These are phyloP conservation scores for Aporrectodea caliginosa DNA, from an alignment of 1,140 invertebrate genomes.

Conservation along the genomic window DNA sequence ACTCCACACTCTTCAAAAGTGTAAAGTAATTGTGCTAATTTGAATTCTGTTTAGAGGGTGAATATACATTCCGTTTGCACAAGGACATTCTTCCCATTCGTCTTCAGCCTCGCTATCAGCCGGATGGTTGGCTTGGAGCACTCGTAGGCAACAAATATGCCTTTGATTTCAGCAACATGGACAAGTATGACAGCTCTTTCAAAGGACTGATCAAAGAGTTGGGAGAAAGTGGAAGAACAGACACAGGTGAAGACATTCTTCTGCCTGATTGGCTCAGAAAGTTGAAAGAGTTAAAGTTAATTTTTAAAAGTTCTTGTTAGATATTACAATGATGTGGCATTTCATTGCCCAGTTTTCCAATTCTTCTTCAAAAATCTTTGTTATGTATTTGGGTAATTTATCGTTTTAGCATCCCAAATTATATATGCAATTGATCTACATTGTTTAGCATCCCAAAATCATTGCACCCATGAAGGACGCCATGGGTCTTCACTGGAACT, in stretches of 20 bases:
- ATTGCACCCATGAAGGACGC: too few relatives aligned
- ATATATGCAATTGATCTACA: background rate
- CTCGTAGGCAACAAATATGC: conserved; percentile 48
- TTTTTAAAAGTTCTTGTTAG: background rate
- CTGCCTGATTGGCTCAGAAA: too few relatives aligned
- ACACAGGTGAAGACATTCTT: background rate
- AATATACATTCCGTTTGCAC: conserved; percentile 46
- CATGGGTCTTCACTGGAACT: too few relatives aligned
- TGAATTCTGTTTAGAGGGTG: conserved; percentile 44
- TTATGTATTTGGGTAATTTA: background rate
- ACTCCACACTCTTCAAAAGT: too few relatives aligned
- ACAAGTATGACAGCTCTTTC: conserved; percentile 15
- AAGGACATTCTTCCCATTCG: conserved; percentile 47
- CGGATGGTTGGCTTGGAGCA: conserved; percentile 53
- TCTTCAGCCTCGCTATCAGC: conserved; percentile 43
- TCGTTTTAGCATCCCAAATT: background rate
- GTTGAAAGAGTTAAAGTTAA: too few relatives aligned
- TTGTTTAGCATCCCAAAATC: too few relatives aligned
- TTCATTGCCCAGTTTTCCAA: background rate
- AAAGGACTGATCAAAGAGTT: conserved; percentile 22
- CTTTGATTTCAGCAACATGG: conserved; percentile 43
- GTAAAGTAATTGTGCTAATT: too few relatives aligned
- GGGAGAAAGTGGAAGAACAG: background rate
- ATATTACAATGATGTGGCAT: background rate
- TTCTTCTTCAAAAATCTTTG: background rate